Evolutionary conservation across 2,113 vertebrate species (phyloP), one percentile per base, ranked within the genome.

Genomic region (Microcebus murinus): DNA sequence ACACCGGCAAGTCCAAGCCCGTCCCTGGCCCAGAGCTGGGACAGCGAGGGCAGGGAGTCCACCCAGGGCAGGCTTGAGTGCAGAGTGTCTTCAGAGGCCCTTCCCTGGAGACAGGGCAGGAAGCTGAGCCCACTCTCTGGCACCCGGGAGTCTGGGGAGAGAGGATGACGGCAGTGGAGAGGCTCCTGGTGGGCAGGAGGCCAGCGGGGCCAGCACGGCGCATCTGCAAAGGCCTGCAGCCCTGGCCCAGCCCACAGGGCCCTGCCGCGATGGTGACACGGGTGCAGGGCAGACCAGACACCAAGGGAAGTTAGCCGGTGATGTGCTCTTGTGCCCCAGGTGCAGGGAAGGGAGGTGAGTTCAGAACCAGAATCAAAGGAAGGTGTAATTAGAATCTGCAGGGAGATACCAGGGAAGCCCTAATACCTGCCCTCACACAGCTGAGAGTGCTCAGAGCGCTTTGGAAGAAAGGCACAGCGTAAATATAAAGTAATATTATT

Each of bases 371-470:
- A 74, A 70, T 89, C 82, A 88, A 94, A 97, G 87, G 87, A 90
- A 96, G 70, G 55, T 94, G 61, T 95, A 94, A 94, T 97, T 97
- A 96, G 94, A 89, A 83, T 91, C 76, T 93, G 9, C 74, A 87
- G 39, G 74, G 42, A 77, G 63, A 76, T 52, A 71, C 68, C 90
- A 36, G 90, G 0, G 39, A 90, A 34, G 17, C 1, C n/a, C 45
- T 77, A 71, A 77, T 82, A 85, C 76, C 76, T 65, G 91, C 39
- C 84, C 59, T 93, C 79, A 31, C 8, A 0, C 48, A 71, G 70
- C 70, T 39, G 52, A 77, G 74, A 80, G 63, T 79, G 57, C 83
- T 91, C 10, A 0, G 9, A 92, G 88, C 77, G 6, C 91, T 90
- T 81, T 88, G 90, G 61, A 63, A 97, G 89, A 91, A 80, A 96